Evolutionary conservation across 2,888 invertebrate genomes (phyloP).

Genomic region (Hedychridium roseum): DNA sequence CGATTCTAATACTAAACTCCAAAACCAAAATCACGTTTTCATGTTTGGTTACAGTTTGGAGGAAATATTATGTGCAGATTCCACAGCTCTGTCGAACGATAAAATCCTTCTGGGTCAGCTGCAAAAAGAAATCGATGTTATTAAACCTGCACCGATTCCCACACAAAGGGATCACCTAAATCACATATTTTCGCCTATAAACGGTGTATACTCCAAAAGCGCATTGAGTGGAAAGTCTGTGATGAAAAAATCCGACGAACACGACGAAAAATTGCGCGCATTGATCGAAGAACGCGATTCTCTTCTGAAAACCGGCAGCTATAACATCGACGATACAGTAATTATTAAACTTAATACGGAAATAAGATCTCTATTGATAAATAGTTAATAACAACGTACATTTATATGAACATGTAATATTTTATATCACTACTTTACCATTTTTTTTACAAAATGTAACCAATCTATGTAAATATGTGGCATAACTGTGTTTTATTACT

Average conservation of each 20-base stretch:
- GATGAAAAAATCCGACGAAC: slow-evolving; percentile 55
- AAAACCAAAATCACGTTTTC: no score
- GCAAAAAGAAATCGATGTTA: slow-evolving; percentile 54
- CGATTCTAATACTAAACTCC: no score
- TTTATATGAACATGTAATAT: slow-evolving; percentile 12
- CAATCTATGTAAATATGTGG: no score
- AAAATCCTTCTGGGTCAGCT: slow-evolving; percentile 51
- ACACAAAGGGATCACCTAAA: slow-evolving; percentile 18
- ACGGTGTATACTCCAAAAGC: slow-evolving; percentile 29
- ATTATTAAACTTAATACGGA: slow-evolving; percentile 67
- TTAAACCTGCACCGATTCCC: slow-evolving; percentile 43
- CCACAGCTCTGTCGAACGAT: slow-evolving; percentile 51
- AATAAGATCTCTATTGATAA: slow-evolving; percentile 66
- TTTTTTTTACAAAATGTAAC: no score
- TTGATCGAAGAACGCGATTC: slow-evolving; percentile 66
- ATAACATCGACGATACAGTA: slow-evolving; percentile 64
- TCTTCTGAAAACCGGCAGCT: slow-evolving; percentile 64
- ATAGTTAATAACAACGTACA: slow-evolving; percentile 32
- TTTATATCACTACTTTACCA: no score
- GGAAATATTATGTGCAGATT: slow-evolving; percentile 51
- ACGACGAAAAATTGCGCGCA: slow-evolving; percentile 64
- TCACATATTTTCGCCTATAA: slow-evolving; percentile 29
- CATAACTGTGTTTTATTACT: no score
- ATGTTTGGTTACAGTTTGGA: slow-evolving; percentile 43
- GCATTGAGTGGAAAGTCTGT: slow-evolving; percentile 19